phyloP scores from a whole-genome alignment of 1,140 invertebrate genomes.

The Stratiolaelaps scimitus region DNA sequence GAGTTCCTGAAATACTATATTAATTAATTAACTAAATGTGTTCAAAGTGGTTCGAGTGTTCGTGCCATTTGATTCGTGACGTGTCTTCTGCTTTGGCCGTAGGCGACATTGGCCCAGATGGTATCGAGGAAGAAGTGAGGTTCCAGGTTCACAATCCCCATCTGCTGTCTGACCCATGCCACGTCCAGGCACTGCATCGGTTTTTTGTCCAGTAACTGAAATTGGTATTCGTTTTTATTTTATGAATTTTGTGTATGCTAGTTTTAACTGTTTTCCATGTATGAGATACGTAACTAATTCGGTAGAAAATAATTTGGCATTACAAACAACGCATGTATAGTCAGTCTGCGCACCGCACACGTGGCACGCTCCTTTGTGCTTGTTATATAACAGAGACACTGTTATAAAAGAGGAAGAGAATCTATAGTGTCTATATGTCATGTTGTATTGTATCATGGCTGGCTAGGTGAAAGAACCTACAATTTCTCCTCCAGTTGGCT shows the following conservation, averaged over 20 bases:
- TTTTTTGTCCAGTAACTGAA: conserved; percentile 25
- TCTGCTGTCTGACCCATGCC: conserved; percentile 16
- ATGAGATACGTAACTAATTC: too few relatives aligned
- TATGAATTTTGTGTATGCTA: too few relatives aligned
- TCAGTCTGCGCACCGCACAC: background rate
- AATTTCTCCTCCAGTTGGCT: conserved; percentile 8
- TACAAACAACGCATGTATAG: background rate
- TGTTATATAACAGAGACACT: background rate
- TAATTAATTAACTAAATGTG: too few relatives aligned
- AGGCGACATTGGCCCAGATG: conserved; percentile 17
- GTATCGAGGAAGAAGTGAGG: conserved; percentile 24
- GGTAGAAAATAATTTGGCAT: background rate
- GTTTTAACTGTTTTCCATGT: too few relatives aligned
- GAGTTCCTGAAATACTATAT: too few relatives aligned
- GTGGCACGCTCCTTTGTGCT: background rate
- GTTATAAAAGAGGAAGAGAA: too few relatives aligned
- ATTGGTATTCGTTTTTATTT: too few relatives aligned
- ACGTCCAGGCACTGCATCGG: conserved; percentile 19
- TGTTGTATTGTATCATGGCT: background rate
- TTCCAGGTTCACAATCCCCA: conserved; percentile 15
- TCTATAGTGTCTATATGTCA: too few relatives aligned
- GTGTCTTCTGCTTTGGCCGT: conserved; percentile 2
- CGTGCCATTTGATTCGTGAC: conserved; percentile 25
- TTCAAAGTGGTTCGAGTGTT: too few relatives aligned
- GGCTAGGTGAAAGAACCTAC: background rate